Evolutionary conservation across 64 coral and sea anemone genomes (phyloP).

Genomic region (Stichodactyla mertensii): DNA sequence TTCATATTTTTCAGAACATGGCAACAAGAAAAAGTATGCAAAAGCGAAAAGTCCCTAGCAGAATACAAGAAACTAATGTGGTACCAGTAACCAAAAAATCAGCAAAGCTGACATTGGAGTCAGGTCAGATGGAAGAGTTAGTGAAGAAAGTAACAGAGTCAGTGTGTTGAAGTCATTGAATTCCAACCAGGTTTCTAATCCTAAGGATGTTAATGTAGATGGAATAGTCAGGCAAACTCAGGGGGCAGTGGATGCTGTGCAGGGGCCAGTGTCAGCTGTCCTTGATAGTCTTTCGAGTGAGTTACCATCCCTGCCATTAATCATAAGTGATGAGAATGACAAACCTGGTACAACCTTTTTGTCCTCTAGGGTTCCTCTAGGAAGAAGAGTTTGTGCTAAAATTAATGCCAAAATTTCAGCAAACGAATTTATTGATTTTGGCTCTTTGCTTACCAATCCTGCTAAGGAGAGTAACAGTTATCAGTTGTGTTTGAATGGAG

Average conservation of each 20-base stretch:
- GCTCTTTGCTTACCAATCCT: neutral
- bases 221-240: neutral
- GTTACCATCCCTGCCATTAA: neutral
- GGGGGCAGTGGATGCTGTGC: too few species aligned
- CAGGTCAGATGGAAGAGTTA: neutral
- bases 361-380: neutral
- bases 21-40: neutral
- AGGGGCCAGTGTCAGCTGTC: conserved; percentile 2
- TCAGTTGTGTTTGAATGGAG: neutral
- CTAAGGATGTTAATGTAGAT: neutral
- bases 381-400: neutral
- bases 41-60: neutral
- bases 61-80: neutral
- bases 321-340: neutral
- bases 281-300: neutral
- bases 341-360: conserved; percentile 11
- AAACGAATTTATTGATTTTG: conserved; percentile 15
- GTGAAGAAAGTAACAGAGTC: neutral
- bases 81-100: neutral
- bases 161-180: conserved; percentile 4
- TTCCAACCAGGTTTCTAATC: neutral
- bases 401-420: neutral
- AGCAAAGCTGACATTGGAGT: neutral
- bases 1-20: neutral
- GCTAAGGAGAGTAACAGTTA: neutral